Evolutionary conservation across 2,113 vertebrate species (phyloP).

Genomic region (Baryphthengus martii): DNA sequence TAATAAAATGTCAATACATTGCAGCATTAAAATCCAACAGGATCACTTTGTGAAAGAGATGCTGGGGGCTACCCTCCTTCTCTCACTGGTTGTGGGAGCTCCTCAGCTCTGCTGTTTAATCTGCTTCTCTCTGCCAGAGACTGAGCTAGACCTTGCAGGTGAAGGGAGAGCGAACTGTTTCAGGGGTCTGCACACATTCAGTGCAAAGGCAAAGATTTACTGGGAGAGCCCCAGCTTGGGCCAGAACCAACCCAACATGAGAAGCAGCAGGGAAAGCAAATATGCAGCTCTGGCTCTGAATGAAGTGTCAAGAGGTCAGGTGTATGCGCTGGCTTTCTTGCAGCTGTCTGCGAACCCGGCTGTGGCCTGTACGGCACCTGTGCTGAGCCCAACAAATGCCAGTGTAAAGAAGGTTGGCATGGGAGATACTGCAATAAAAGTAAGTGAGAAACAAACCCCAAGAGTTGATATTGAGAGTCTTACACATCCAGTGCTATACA

Average conservation of each 20-base stretch:
- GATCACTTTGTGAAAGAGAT: neutral
- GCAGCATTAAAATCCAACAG: neutral
- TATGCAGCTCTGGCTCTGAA: neutral
- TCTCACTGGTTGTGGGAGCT: neutral
- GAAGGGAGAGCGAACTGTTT: neutral
- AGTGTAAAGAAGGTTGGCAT: constrained; percentile 86
- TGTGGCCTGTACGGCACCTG: constrained; percentile 83
- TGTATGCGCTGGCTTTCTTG: neutral
- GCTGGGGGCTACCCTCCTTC: neutral
- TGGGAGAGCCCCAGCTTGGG: neutral
- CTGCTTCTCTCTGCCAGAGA: neutral
- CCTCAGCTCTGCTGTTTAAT: neutral
- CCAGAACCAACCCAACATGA: neutral
- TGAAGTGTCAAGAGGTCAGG: neutral
- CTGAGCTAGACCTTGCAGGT: neutral
- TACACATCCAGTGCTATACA: neutral
- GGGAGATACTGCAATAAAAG: constrained; percentile 89
- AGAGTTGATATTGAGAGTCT: neutral
- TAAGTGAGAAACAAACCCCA: constrained; percentile 67
- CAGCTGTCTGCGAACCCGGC: constrained; percentile 86
- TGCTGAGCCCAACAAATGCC: constrained; percentile 84
- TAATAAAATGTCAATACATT: neutral
- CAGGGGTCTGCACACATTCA: neutral
- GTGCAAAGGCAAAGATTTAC: neutral
- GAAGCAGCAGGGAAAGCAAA: neutral